A percentile compares a stretch with the other conserved stretches of the same genome.
Evolutionary conservation across 2,113 vertebrate species (phyloP).

Genomic region (Hippoglossus stenolepis): DNA sequence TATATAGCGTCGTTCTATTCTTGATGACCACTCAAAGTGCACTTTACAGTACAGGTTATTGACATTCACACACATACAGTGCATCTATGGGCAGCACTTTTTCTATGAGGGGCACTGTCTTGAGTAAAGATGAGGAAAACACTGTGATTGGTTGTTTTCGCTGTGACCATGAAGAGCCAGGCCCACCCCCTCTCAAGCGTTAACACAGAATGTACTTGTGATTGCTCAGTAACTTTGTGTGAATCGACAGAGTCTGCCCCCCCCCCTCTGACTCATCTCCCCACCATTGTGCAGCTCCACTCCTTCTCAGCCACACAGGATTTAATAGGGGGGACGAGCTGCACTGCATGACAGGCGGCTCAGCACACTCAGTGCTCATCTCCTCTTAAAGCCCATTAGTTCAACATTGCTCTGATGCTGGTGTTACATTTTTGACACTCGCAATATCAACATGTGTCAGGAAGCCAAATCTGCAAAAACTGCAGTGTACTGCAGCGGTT

Average conservation of each 20-base stretch:
- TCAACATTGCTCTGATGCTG: conserved; percentile 28
- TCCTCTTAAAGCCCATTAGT: conserved; percentile 32
- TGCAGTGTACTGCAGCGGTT: conserved; percentile 18
- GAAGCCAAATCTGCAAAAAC: background rate
- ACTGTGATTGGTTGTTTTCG: background rate
- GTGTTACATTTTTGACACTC: conserved; percentile 25
- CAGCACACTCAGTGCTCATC: conserved; percentile 17
- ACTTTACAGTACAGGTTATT: too few species aligned
- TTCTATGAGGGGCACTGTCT: too few species aligned
- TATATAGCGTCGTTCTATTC: too few species aligned
- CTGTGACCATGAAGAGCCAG: background rate
- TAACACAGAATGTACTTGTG: background rate
- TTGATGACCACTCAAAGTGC: too few species aligned
- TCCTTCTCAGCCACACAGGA: conserved; percentile 8
- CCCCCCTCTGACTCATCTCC: conserved; percentile 39
- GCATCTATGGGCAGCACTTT: too few species aligned
- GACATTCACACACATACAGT: too few species aligned
- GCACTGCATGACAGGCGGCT: conserved; percentile 19
- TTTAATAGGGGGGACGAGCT: background rate
- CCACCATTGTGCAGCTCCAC: background rate
- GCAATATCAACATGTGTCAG: conserved; percentile 19
- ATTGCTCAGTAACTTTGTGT: background rate
- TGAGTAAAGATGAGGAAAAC: too few species aligned
- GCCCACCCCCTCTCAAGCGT: background rate
- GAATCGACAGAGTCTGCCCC: conserved; percentile 22